These are phyloP conservation scores for Metridium senile DNA, from an alignment of 92 coral and sea anemone species.

Conservation along the genomic window DNA sequence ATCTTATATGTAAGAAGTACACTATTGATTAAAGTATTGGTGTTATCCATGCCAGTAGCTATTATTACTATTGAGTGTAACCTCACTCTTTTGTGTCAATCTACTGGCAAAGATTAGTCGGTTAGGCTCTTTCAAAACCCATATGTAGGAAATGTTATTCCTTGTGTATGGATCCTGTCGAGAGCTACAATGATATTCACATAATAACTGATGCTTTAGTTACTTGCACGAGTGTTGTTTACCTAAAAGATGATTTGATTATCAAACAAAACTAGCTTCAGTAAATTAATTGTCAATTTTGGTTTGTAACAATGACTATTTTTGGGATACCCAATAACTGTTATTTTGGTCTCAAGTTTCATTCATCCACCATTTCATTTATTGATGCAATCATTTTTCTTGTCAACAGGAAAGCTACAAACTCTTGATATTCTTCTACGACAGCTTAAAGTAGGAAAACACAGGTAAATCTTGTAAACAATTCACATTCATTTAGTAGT, in stretches of 20 bases:
- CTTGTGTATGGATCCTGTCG: constrained; percentile 48
- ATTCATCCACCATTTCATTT: too few relatives aligned
- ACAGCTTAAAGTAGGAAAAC: constrained; percentile 81
- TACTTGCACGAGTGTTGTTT: too few relatives aligned
- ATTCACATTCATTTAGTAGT: too few relatives aligned
- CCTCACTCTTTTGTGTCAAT: not conserved
- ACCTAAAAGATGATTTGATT: too few relatives aligned
- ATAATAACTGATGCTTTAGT: not conserved
- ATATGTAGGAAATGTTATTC: constrained; percentile 16
- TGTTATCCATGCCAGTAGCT: not conserved
- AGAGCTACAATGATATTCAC: constrained; percentile 43
- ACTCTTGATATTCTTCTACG: constrained; percentile 90
- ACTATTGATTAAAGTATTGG: too few relatives aligned
- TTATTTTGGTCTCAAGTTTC: too few relatives aligned
- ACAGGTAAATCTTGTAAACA: constrained; percentile 77
- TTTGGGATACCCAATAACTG: too few relatives aligned
- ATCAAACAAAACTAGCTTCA: too few relatives aligned
- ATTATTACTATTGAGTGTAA: not conserved
- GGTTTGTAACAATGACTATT: too few relatives aligned
- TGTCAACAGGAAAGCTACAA: constrained; percentile 85
- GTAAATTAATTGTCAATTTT: too few relatives aligned
- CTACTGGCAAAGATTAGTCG: constrained; percentile 16
- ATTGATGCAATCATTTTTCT: too few relatives aligned
- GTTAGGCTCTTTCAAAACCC: constrained; percentile 45
- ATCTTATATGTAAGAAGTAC: too few relatives aligned